These are phyloP conservation scores for Ellobius talpinus DNA, from an alignment of 2,113 vertebrate species.

Conservation along the genomic window DNA sequence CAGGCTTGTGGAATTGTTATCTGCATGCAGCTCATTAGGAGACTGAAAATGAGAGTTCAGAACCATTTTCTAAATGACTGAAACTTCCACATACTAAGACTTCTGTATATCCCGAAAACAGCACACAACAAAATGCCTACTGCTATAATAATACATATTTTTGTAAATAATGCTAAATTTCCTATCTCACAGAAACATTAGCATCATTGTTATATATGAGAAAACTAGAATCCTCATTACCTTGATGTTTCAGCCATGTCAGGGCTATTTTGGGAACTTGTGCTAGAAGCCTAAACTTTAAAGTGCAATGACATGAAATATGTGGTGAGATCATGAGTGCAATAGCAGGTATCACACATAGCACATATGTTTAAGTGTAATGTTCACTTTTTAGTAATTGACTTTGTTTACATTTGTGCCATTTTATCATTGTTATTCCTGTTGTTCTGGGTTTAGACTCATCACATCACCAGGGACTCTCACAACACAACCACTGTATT, in stretches of 20 bases:
- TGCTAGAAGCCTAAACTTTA: neutral
- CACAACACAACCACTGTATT: neutral
- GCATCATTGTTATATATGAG: neutral
- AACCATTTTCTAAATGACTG: neutral
- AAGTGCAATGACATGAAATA: neutral
- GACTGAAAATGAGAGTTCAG: neutral
- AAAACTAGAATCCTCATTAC: neutral
- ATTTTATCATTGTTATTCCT: neutral
- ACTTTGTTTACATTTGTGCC: neutral
- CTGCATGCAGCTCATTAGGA: neutral
- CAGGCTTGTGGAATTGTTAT: neutral
- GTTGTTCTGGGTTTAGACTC: neutral
- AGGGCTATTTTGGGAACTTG: neutral
- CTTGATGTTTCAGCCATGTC: neutral
- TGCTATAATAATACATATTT: neutral
- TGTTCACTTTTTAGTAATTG: neutral
- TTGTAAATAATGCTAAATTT: neutral
- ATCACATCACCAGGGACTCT: neutral
- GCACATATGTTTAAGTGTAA: neutral
- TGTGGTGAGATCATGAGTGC: neutral
- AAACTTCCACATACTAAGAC: neutral
- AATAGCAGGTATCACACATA: neutral
- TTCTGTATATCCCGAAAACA: conserved; percentile 10
- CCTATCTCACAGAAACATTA: neutral
- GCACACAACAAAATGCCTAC: neutral